Evolutionary conservation across 2,113 vertebrate species (phyloP).

Genomic region (Raja brachyura): DNA sequence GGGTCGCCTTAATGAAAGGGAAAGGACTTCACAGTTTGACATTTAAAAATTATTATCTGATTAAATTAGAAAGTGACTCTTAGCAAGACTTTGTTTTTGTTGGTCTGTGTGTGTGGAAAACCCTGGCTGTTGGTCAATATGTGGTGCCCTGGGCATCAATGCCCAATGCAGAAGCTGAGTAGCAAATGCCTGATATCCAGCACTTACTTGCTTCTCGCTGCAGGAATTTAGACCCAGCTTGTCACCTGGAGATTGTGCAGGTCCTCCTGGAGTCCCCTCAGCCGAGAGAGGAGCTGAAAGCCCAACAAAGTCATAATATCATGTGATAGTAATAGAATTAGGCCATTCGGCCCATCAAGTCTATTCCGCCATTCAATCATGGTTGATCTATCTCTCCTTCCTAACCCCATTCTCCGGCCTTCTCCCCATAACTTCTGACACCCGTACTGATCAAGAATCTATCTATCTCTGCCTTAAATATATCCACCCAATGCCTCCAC

Average conservation of each 20-base stretch:
- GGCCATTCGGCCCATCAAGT: no score
- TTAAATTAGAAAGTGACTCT: neutral
- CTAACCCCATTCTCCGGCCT: no score
- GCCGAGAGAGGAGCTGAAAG: neutral
- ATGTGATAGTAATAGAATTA: no score
- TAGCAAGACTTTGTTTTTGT: neutral
- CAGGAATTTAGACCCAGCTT: neutral
- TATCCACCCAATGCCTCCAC: no score
- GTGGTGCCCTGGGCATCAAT: neutral
- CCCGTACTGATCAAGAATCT: no score
- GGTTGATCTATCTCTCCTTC: no score
- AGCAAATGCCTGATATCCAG: no score
- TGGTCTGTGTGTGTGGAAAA: neutral
- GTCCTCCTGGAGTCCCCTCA: neutral
- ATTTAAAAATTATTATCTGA: neutral
- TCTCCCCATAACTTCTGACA: no score
- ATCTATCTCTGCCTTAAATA: no score
- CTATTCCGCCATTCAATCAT: no score
- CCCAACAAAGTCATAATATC: neutral
- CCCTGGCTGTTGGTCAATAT: neutral
- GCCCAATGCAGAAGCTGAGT: no score
- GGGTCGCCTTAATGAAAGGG: conserved; percentile 20
- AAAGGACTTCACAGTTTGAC: neutral
- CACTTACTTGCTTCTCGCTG: no score
- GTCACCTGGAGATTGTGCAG: neutral